Base-by-base conservation (phyloP, 2,888 invertebrate genomes). In the Tiliacea citrago region DNA sequence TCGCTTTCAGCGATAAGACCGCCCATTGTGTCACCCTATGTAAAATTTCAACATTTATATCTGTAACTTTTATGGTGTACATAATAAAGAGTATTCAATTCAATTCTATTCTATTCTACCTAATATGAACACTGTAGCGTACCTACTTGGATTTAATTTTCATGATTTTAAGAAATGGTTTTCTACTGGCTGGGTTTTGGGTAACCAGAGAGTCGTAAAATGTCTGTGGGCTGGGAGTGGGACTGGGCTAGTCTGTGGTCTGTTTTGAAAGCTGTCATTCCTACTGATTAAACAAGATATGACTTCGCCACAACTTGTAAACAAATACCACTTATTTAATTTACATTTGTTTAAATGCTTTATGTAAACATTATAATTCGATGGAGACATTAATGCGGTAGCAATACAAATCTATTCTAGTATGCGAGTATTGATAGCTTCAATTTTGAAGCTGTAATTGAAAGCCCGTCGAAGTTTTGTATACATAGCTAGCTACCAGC, bases 391-490 rank as follows among this genome's bases (percentile, higher is more conserved):
- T 13, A 24, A 60, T 53, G 12, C 2, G 24, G 4, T 51, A 58
- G 39, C 47, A 29, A 18, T 8, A 51, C 7, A 35, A 45, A 51
- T 58, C 10, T 55, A 5, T 47, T n/a, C 0, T 76, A 18, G 24
- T 51, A 8, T 45, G 78, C 68, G 29, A 78, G 69, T 77, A 61
- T 21, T 6, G 9, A 18, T 47, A 57, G 18, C 2, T 29, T 1
- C 1, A 18, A 4, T 39, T 74, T 73, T 16, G 1, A 57, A 49
- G 16, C 3, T 8, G 10, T 39, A 18, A 60, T 35, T 35, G 12
- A 47, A 47, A 68, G n/a, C 18, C 45, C 1, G 4, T 35, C 12
- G 21, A 16, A 29, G 39, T 70, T 63, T 39, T 21, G 21, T 24
- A 51, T 29, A 12, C 67, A 18, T 39, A 24, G 24, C 18, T 10